Evolutionary conservation across 2,888 invertebrate species (phyloP).

Genomic region (Saturnia japonica): DNA sequence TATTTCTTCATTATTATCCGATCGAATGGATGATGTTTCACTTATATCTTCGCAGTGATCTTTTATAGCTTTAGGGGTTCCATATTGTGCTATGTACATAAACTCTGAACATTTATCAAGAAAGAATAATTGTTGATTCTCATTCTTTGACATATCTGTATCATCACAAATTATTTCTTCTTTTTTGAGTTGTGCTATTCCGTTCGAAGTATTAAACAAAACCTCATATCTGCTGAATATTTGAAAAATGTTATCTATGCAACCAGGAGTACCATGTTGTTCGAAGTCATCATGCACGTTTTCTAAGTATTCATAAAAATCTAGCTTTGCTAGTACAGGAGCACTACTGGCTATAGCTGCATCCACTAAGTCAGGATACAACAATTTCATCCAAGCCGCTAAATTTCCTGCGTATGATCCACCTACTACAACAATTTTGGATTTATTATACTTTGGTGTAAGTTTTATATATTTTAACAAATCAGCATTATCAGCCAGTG

Average conservation of each 20-base stretch:
- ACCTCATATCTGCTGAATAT: constrained; percentile 55
- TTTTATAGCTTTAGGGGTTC: constrained; percentile 47
- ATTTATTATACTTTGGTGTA: constrained; percentile 42
- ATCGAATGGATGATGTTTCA: constrained; percentile 32
- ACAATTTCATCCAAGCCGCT: constrained; percentile 67
- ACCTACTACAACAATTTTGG: constrained; percentile 68
- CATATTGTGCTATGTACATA: constrained; percentile 62
- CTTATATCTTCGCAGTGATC: constrained; percentile 47
- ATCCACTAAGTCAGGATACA: constrained; percentile 65
- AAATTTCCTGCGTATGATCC: constrained; percentile 72
- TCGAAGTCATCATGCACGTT: constrained; percentile 63
- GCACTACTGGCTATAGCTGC: constrained; percentile 70
- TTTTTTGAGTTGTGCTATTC: constrained; percentile 53
- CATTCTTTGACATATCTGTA: constrained; percentile 52
- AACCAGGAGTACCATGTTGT: constrained; percentile 54
- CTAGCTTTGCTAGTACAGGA: constrained; percentile 66
- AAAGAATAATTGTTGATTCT: constrained; percentile 66
- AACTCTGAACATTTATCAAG: constrained; percentile 49
- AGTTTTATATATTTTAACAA: constrained; percentile 52
- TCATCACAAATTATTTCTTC: constrained; percentile 63
- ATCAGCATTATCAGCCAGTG: constrained; percentile 62
- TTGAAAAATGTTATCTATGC: constrained; percentile 49
- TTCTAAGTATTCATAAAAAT: constrained; percentile 70
- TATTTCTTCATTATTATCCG: constrained; percentile 35
- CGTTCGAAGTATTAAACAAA: constrained; percentile 49